Base-by-base conservation (phyloP, 2,888 invertebrate genomes). In the Halocaridina rubra region DNA sequence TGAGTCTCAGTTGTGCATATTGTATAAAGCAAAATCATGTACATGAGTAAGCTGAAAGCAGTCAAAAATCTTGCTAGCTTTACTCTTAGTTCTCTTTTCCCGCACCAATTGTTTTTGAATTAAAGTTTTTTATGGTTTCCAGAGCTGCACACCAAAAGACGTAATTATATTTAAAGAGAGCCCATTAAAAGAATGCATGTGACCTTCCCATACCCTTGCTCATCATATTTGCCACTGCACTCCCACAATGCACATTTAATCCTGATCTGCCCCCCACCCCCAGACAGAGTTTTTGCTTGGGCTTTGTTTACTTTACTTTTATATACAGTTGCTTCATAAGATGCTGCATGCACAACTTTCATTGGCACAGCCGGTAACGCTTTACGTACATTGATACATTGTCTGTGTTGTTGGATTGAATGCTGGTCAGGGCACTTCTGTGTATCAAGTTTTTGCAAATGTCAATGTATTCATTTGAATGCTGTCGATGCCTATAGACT, bases 51-150 rank as follows among this genome's bases (percentile, higher is more conserved):
- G 33, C 74, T 64, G 64, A 81, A 74, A 81, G 80, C 80, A 81
- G 80, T 81, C 80, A 81, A 74, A 53, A 81, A 64, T 74, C 59
- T 61, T 64, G 27, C 61, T 74, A 75, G 64, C 64, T 30, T 33
- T n/a, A n/a, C n/a, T n/a, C n/a, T 53, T 64, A 33, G 22, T 53
- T 53, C 19, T 53, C 19, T 16, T 53, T 53, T n/a, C 53, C 19
- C 32, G 69, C 69, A 69, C 69, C 24, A 69, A 30, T 32, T 69
- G 29, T n/a, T n/a, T n/a, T n/a, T n/a, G n/a, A n/a, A n/a, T n/a
- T n/a, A n/a, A n/a, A n/a, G n/a, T n/a, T n/a, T n/a, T n/a, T n/a
- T n/a, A n/a, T n/a, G n/a, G n/a, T n/a, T 69, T 69, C 30, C 30
- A 69, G 69, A 30, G 16, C 19, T 69, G 19, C 29, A 16, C n/a